Evolutionary conservation across 1,140 invertebrate genomes (phyloP), one percentile per base, ranked within the genome.

Genomic region (Leptestheria dahalacensis): DNA sequence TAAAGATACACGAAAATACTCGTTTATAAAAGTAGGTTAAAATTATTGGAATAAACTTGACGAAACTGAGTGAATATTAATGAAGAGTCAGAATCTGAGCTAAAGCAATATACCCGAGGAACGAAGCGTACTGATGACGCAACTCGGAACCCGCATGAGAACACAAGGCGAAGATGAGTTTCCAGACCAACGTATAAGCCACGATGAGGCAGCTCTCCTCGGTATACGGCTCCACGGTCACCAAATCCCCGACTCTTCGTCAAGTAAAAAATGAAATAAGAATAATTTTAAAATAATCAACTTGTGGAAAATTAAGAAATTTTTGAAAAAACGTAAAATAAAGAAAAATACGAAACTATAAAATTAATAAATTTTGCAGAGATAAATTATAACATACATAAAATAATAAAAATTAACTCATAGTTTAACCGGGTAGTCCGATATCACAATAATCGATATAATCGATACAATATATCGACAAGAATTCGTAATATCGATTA

Each of bases 141-240:
- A 88, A 71, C 72, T 84, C 78, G 23, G 79, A 76, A 60, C 80
- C 73, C 15, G 84, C 79, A 61, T 77, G 71, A 56, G 77, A 76
- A 66, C 85, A 84, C 52, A 86, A 78, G 26, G 79, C 71, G n/a
- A 91, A 67, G 11, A 88, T 67, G 48, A 83, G 74, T 65, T 79
- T 77, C 88, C 88, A 92, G 2, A 81, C 68, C 1, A 89, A 68
- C 29, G 90, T 71, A 71, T 88, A 91, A 20, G 76, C 81, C 50
- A 80, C 66, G 1, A 77, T 77, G 54, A 77, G 79, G 12, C 73
- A 77, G 58, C 80, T 82, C 3, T 78, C 75, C 62, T 83, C 79
- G 1, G 79, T 80, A 61, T 75, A 74, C 3, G 79, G 77, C 64
- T 78, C 67, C 51, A 86, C 75, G 18, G 70, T 73, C 61, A 78